A percentile compares a stretch with the other conserved stretches of the same genome.
Evolutionary conservation across 2,113 vertebrate genomes (phyloP).

Genomic region (Cryptotis parvus): DNA sequence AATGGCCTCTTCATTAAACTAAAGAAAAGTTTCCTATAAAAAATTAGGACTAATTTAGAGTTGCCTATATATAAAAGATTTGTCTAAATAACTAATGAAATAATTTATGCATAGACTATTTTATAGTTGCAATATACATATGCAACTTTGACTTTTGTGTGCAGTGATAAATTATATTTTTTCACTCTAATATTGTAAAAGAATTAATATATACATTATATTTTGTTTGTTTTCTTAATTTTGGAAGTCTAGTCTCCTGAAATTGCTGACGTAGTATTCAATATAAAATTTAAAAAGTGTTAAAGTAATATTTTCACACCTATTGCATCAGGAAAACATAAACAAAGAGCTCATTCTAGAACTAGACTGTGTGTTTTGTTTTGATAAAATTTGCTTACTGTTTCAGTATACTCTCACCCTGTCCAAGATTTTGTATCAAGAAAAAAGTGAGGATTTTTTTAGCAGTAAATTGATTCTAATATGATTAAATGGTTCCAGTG

Average conservation of each 20-base stretch:
- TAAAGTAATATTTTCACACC: not conserved
- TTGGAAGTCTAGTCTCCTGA: too few relatives aligned
- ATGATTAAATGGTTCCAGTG: not conserved
- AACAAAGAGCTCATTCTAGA: not conserved
- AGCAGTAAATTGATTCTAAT: not conserved
- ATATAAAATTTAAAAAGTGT: not conserved
- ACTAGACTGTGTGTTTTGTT: not conserved
- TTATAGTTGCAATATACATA: not conserved
- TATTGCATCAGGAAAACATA: not conserved
- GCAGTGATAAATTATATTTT: not conserved
- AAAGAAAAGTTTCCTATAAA: not conserved
- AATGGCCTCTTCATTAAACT: slow-evolving; percentile 20
- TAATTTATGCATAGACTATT: not conserved
- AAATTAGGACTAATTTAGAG: not conserved
- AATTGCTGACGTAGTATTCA: too few relatives aligned
- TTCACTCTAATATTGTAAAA: not conserved
- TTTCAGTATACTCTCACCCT: not conserved
- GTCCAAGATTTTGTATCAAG: not conserved
- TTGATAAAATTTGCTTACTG: not conserved
- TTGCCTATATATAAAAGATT: not conserved
- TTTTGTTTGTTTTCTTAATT: too few relatives aligned
- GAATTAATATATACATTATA: not conserved
- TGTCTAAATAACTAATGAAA: not conserved
- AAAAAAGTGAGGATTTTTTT: not conserved
- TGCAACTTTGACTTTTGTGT: not conserved